Evolutionary conservation across 2,797 vertebrate genomes (phyloP), one percentile per base, ranked within the genome.

Genomic region (Enteromius argenteus): DNA sequence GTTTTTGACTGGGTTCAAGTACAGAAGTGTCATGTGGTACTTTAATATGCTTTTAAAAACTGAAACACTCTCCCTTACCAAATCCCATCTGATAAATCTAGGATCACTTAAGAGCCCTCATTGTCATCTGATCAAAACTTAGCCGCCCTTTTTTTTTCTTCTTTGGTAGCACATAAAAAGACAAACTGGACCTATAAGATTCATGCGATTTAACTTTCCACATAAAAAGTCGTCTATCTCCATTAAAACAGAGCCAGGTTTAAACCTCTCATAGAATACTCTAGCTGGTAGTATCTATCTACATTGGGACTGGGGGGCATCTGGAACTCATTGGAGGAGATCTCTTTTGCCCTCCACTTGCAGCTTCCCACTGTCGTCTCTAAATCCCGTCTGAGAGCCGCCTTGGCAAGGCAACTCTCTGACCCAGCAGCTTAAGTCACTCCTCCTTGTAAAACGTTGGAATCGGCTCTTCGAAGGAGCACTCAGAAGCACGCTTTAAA

Each of bases 401-500:
- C 92, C 91, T 84, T 88, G 94, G 92, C 93, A 94, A 91, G 89
- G 89, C 88, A 94, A 79, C 92, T 89, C 95, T 96, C 93, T 92
- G 90, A 92, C 92, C 90, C 95, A 96, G 89, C 92, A 91, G 94
- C 95, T 97, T 98, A 97, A 97, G 96, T 96, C 94, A 95, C 94
- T 71, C 95, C 95, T 92, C 95, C 97, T 99, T 97, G 96, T 99
- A 98, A 99, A 96, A 94, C 15, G 91, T 90, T 89, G 91, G 93
- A 80, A 88, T 91, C 89, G 91, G 92, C 92, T 95, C 95, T 95
- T 95, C 92, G 75, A 90, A 94, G 92, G 95, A 93, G 93, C 93
- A 94, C 96, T 96, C 97, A 96, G 92, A 94, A 95, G 92, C 96
- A 96, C 95, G 94, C 96, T 98, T 97, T 97, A 97, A 98, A 98